A percentile compares a stretch with the other conserved stretches of the same genome.
Conservation (phyloP, 2,888 invertebrate species). For the Lordiphosa fenestrarum region DNA sequence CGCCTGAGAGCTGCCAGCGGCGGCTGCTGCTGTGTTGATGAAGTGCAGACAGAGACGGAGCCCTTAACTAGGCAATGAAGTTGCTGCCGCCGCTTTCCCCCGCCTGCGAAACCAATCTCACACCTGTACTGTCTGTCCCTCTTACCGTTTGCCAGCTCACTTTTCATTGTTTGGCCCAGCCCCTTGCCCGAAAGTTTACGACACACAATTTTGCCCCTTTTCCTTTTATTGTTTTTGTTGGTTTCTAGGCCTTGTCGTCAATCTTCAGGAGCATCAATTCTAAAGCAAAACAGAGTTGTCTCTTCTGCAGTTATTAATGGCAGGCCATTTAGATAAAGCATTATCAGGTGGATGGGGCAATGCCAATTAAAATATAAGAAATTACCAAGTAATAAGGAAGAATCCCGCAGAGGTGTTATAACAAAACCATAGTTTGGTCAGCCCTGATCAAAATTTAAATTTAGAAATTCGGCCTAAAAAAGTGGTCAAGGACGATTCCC, state of each 20-base stretch:
- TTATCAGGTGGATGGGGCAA: constrained; percentile 4
- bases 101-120: constrained; percentile 12
- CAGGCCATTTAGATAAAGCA: constrained; percentile 35
- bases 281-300: constrained; percentile 25
- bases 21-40: constrained; percentile 32
- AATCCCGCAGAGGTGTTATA: too few species aligned
- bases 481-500: too few species aligned
- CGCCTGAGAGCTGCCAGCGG: constrained; percentile 32
- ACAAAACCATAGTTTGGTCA: too few species aligned
- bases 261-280: constrained; percentile 57
- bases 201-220: constrained; percentile 34
- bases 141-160: constrained; percentile 53
- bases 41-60: constrained; percentile 33
- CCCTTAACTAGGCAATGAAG: constrained; percentile 58
- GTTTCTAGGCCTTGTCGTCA: constrained; percentile 41
- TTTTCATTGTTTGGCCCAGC: constrained; percentile 55
- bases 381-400: too few species aligned
- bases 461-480: too few species aligned
- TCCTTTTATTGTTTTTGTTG: constrained; percentile 2
- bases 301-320: constrained; percentile 41
- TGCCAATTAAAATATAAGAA: too few species aligned
- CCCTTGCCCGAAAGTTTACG: constrained; percentile 44
- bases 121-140: constrained; percentile 47
- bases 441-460: too few species aligned
- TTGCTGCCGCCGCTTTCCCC: constrained; percentile 16